Base-by-base conservation (phyloP, 2,113 vertebrate genomes). In the Sturnus vulgaris region DNA sequence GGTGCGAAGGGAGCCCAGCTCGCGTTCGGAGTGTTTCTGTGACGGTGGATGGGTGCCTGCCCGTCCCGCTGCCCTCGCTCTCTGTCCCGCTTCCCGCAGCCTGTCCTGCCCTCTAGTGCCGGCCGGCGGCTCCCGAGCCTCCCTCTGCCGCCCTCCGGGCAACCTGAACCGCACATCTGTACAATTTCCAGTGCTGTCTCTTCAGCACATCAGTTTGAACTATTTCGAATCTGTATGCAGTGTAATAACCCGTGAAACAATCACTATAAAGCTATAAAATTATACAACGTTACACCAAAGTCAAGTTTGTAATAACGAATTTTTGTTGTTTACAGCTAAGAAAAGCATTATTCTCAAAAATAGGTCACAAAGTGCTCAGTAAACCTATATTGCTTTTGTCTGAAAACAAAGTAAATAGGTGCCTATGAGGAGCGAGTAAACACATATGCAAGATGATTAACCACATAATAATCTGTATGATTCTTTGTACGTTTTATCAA, bases 21-120 rank as follows among this genome's bases (percentile, higher is more conserved):
- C 5, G 3, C 8, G 52, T 5, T 9, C 12, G 0, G 15, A 3
- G 10, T 3, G 66, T 17, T 40, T 28, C 11, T 5, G 47, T 3
- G 76, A 0, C 11, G 49, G 15, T 4, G 44, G 6, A 14, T 8
- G 12, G 19, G 11, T 22, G 2, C 27, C 14, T 0, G 59, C 33
- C 59, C 68, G 0, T 52, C 33, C 44, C 68, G 1, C 52, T 7
- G 16, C 10, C 47, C 69, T 5, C 40, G 14, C 40, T 42, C 14
- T 6, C 40, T 3, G 1, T 33, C 66, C 40, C 31, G 25, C 13
- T 73, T 66, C 56, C 81, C 7, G n/a, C 12, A 76, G 90, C 35
- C 92, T 82, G 33, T 5, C 70, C 72, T 47, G 94, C 93, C 94
- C 93, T 88, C 94, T 93, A 69, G 88, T 30, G 94, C 65, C 23